phyloP scores from a whole-genome alignment of 2,888 invertebrate genomes.

The Thelaira solivaga region DNA sequence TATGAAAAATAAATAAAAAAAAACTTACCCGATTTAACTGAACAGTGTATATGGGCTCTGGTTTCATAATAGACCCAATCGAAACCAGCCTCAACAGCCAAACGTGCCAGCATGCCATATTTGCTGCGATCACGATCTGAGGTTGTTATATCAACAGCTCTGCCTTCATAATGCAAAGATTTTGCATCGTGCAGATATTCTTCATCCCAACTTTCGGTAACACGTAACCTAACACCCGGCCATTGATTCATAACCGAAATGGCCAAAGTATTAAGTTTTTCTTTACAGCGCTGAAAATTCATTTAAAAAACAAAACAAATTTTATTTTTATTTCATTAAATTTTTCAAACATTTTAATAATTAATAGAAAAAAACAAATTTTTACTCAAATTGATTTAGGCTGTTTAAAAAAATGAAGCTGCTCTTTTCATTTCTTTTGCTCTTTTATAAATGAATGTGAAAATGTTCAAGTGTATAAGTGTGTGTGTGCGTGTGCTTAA shows the following conservation, averaged over 20 bases:
- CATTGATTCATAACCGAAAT: slow-evolving; percentile 99
- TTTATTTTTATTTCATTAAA: too few relatives aligned
- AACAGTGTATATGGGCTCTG: slow-evolving; percentile 96
- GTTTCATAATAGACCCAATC: slow-evolving; percentile 99
- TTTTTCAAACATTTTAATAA: too few relatives aligned
- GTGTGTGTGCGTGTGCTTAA: not conserved
- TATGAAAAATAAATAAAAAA: not conserved
- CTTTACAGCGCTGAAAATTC: slow-evolving; percentile 90
- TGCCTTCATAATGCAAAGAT: slow-evolving; percentile 96
- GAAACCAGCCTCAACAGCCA: slow-evolving; percentile 98
- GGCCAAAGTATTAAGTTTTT: slow-evolving; percentile 94
- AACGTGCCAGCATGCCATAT: slow-evolving; percentile 95
- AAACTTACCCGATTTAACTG: slow-evolving; percentile 94
- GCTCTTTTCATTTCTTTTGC: slow-evolving; percentile 14
- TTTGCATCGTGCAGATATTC: slow-evolving; percentile 84
- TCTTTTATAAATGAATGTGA: slow-evolving; percentile 7
- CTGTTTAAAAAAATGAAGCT: slow-evolving; percentile 18
- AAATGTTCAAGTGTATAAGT: too few relatives aligned
- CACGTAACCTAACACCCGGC: slow-evolving; percentile 94
- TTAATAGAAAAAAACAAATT: not conserved
- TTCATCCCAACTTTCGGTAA: slow-evolving; percentile 98
- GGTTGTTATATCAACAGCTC: slow-evolving; percentile 97
- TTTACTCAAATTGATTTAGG: too few relatives aligned
- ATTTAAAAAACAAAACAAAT: slow-evolving; percentile 15
- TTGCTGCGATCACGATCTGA: slow-evolving; percentile 94